These are phyloP conservation scores for Vulpes ferrilata DNA, from an alignment of 2,113 vertebrate genomes.

Conservation along the genomic window DNA sequence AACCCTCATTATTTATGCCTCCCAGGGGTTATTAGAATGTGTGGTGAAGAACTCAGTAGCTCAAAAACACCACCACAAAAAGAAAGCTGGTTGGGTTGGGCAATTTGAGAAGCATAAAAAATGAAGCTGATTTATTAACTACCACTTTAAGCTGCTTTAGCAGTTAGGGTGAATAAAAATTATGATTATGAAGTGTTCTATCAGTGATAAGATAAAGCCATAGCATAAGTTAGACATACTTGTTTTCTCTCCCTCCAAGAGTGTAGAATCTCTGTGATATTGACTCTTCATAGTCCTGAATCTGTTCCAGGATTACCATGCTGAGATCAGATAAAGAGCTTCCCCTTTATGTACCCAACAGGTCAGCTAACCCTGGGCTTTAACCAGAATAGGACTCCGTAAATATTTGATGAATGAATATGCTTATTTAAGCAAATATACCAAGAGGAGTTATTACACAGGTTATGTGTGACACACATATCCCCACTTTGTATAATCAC, in stretches of 20 bases:
- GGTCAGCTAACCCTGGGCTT: background rate
- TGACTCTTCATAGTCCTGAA: background rate
- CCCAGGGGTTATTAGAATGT: background rate
- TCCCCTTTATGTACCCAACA: background rate
- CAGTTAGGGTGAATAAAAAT: constrained; percentile 67
- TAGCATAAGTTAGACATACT: background rate
- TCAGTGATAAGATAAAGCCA: constrained; percentile 53
- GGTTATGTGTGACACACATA: background rate
- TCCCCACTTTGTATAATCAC: background rate
- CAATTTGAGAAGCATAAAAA: constrained; percentile 28
- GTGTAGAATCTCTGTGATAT: background rate
- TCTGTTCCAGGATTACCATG: background rate
- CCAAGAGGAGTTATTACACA: background rate
- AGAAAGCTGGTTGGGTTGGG: background rate
- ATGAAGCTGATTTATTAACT: constrained; percentile 73
- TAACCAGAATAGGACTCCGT: background rate
- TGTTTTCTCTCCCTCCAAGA: background rate
- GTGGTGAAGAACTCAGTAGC: constrained; percentile 40
- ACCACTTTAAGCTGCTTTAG: constrained; percentile 56
- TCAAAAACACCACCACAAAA: background rate
- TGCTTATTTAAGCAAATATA: background rate
- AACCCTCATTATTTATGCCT: constrained; percentile 56
- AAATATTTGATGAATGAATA: background rate
- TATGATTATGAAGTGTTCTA: constrained; percentile 50
- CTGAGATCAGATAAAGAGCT: background rate